phyloP scores from a whole-genome alignment of 2,113 vertebrate species.

The Actenoides hombroni region DNA sequence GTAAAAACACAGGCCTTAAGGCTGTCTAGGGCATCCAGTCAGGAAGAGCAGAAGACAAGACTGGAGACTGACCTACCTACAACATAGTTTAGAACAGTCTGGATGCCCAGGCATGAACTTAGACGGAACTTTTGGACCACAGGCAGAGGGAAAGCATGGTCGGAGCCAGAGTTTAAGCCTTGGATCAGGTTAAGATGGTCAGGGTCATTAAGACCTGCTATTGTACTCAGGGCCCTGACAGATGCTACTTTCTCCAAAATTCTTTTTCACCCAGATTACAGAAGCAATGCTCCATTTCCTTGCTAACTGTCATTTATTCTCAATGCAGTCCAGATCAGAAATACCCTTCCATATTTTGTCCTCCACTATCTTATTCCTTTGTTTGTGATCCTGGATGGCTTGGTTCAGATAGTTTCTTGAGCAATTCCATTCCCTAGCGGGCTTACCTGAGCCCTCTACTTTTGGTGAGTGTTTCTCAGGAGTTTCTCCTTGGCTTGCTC shows the following conservation, averaged over 20 bases:
- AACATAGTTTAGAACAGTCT: background rate
- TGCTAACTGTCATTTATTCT: background rate
- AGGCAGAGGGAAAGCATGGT: background rate
- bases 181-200: background rate
- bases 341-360: background rate
- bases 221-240: background rate
- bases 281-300: background rate
- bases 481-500: background rate
- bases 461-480: background rate
- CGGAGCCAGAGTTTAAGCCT: background rate
- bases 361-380: background rate
- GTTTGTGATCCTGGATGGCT: background rate
- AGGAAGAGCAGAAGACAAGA: background rate
- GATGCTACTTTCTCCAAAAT: background rate
- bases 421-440: background rate
- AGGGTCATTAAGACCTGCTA: background rate
- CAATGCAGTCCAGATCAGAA: background rate
- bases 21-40: background rate
- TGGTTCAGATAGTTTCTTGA: background rate
- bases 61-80: background rate
- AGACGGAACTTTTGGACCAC: background rate
- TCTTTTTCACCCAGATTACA: background rate
- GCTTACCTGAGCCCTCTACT: background rate
- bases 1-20: background rate
- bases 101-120: background rate